phyloP scores from a whole-genome alignment of 2,888 invertebrate genomes.

The Sinodicranocentrus sp. region DNA sequence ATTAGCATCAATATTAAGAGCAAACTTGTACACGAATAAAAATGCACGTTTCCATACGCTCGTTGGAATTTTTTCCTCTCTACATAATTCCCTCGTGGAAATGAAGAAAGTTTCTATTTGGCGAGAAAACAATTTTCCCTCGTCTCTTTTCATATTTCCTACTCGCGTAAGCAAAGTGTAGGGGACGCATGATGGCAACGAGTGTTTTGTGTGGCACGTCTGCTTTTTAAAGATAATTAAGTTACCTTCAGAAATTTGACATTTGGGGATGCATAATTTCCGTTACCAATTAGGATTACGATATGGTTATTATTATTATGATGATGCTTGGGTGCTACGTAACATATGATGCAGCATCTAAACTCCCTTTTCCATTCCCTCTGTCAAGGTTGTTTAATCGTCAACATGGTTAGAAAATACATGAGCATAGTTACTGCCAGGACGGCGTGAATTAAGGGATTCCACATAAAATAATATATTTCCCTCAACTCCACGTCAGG shows the following conservation, averaged over 20 bases:
- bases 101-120: slow-evolving; percentile 43
- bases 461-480: too few relatives aligned
- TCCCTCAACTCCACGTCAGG: too few relatives aligned
- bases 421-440: too few relatives aligned
- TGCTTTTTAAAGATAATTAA: slow-evolving; percentile 51
- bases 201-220: slow-evolving; percentile 23
- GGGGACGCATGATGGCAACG: slow-evolving; percentile 35
- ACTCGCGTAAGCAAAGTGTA: slow-evolving; percentile 14
- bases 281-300: slow-evolving; percentile 34
- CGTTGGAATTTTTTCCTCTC: neutral
- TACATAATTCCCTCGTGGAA: slow-evolving; percentile 43
- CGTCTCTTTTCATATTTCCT: neutral
- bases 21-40: neutral
- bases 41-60: neutral
- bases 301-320: slow-evolving; percentile 30
- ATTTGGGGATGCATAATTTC: slow-evolving; percentile 48
- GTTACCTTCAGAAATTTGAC: slow-evolving; percentile 47
- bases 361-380: neutral
- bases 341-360: neutral
- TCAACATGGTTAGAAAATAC: too few relatives aligned
- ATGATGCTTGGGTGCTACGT: neutral
- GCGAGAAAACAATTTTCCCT: neutral
- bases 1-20: neutral
- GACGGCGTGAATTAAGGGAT: too few relatives aligned
- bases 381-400: too few relatives aligned